A percentile compares a stretch with the other conserved stretches of the same genome.
Evolutionary conservation across 1,140 invertebrate genomes (phyloP).

Genomic region (Eurosta solidaginis): DNA sequence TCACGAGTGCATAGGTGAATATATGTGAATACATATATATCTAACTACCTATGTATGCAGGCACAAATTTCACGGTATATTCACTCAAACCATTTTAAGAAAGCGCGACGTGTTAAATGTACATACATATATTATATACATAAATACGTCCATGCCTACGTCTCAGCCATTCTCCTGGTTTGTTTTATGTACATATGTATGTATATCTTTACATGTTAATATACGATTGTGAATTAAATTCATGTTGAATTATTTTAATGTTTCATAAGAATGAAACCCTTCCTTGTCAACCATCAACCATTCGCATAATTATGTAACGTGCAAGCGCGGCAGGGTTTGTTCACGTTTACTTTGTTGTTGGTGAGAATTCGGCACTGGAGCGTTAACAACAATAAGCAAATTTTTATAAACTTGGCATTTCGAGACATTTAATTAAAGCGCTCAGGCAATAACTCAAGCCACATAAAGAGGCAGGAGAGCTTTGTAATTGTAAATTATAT

Average conservation of each 20-base stretch:
- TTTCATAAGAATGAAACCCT: background rate
- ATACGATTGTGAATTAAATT: background rate
- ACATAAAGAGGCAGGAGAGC: background rate
- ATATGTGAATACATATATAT: background rate
- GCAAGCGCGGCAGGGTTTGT: background rate
- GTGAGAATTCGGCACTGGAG: background rate
- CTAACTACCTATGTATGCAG: background rate
- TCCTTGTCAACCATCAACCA: background rate
- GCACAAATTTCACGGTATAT: too few species aligned
- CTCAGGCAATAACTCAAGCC: background rate
- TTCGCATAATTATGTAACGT: background rate
- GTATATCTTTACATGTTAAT: background rate
- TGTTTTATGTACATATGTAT: background rate
- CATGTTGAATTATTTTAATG: background rate
- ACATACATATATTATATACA: background rate
- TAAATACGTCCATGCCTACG: too few species aligned
- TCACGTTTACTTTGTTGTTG: background rate
- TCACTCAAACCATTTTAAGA: too few species aligned
- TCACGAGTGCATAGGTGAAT: background rate
- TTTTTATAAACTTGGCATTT: background rate
- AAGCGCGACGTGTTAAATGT: too few species aligned
- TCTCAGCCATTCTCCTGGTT: too few species aligned
- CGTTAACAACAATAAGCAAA: background rate
- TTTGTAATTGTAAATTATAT: too few species aligned
- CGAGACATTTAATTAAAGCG: background rate